Percentiles rank a stretch among this genome's conserved stretches.
phyloP scores from a whole-genome alignment of 2,888 invertebrate genomes.

The Pachydiplax longipennis region DNA sequence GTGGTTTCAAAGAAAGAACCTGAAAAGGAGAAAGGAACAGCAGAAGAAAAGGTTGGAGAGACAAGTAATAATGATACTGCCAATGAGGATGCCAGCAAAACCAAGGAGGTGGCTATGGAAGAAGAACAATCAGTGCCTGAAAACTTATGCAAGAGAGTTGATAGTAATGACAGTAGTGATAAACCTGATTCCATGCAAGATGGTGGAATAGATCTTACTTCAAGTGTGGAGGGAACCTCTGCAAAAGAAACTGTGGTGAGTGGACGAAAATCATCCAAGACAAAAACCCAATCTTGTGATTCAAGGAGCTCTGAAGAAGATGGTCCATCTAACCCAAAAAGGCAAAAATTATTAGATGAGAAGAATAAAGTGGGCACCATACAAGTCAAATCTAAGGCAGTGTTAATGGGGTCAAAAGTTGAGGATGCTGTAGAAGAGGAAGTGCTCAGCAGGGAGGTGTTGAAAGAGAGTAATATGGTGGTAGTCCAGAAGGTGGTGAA shows the following conservation, averaged over 20 bases:
- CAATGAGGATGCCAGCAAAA: slow-evolving; percentile 47
- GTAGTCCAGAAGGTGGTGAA: slow-evolving; percentile 7
- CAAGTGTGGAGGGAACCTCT: background rate
- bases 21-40: background rate
- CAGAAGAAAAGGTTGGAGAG: slow-evolving; percentile 28
- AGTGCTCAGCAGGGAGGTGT: background rate
- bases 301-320: background rate
- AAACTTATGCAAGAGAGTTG: background rate
- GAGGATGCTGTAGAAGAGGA: slow-evolving; percentile 16
- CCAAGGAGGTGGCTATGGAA: slow-evolving; percentile 48
- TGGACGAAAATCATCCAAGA: background rate
- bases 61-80: slow-evolving; percentile 43
- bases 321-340: background rate
- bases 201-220: background rate
- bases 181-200: background rate
- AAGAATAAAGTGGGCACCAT: background rate
- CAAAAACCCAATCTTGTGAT: background rate
- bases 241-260: background rate
- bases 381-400: background rate
- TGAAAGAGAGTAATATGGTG: slow-evolving; percentile 20
- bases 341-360: background rate
- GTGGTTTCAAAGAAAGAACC: slow-evolving; percentile 2
- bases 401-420: background rate
- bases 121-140: background rate
- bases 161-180: background rate